Evolutionary conservation across 2,888 invertebrate genomes (phyloP).

Genomic region (Drosophila pullipes): DNA sequence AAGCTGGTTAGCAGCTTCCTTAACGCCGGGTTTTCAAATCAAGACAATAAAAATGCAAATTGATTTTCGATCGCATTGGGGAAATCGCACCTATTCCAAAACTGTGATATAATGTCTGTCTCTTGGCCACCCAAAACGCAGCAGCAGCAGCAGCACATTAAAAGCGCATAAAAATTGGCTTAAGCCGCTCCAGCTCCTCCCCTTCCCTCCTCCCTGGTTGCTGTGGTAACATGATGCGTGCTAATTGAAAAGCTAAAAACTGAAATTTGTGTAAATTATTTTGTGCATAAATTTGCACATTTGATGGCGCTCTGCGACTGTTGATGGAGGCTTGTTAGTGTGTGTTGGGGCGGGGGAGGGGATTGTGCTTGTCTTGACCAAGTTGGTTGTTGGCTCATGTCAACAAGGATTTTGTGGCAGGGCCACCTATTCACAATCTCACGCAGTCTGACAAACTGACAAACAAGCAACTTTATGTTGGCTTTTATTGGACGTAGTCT

Average conservation of each 20-base stretch:
- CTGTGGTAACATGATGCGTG: constrained; percentile 50
- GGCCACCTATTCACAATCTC: constrained; percentile 16
- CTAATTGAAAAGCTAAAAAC: constrained; percentile 74
- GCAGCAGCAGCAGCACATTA: constrained; percentile 58
- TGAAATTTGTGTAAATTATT: constrained; percentile 77
- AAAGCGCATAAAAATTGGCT: constrained; percentile 64
- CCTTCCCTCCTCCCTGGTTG: neutral
- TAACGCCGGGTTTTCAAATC: constrained; percentile 28
- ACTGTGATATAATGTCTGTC: constrained; percentile 20
- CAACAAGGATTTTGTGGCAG: constrained; percentile 55
- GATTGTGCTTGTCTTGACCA: neutral
- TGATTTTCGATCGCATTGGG: constrained; percentile 68
- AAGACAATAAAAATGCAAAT: constrained; percentile 73
- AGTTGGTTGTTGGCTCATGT: constrained; percentile 40
- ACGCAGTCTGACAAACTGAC: constrained; percentile 47
- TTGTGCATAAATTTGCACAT: constrained; percentile 70
- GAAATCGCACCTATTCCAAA: constrained; percentile 70
- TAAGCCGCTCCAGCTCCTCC: constrained; percentile 37
- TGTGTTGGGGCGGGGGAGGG: no score
- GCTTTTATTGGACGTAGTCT: constrained; percentile 44
- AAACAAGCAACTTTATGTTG: constrained; percentile 58
- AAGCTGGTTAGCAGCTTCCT: constrained; percentile 15
- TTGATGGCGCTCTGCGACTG: constrained; percentile 49
- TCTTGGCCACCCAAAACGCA: constrained; percentile 68
- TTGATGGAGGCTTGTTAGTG: neutral